Conservation (phyloP, 2,797 vertebrate species). For the Schizopygopsis pylzovi region DNA sequence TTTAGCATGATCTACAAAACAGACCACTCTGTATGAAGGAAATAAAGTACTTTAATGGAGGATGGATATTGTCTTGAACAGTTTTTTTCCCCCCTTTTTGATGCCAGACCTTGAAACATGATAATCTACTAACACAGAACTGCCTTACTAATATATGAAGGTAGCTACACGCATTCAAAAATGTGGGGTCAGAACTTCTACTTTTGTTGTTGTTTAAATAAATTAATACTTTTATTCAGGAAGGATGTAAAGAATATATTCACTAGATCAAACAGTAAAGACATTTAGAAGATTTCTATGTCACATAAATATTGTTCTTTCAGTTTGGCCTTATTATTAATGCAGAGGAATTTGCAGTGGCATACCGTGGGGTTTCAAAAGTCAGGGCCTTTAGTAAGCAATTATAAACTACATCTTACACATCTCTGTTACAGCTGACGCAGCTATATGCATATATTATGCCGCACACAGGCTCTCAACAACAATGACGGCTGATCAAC, state of each 20-base stretch:
- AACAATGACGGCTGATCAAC: no score
- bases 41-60: conserved; percentile 49
- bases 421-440: no score
- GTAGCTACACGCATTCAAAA: neutral
- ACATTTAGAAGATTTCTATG: no score
- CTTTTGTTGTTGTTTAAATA: neutral
- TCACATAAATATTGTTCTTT: neutral
- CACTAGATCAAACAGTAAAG: no score
- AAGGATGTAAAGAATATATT: no score
- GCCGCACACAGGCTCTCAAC: no score
- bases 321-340: neutral
- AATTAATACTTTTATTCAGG: no score
- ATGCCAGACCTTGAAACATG: neutral
- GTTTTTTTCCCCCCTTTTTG: neutral
- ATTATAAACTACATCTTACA: no score
- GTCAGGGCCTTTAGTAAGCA: no score
- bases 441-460: no score
- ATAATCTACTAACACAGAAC: neutral
- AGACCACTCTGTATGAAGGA: conserved; percentile 56
- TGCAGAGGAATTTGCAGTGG: no score
- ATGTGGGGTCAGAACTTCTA: neutral
- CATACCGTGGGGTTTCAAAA: no score
- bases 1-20: neutral
- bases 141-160: neutral
- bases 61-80: conserved; percentile 49